Percentiles rank a stretch among this genome's conserved stretches.
Evolutionary conservation across 2,797 vertebrate species (phyloP).

Genomic region (Platalea minor): DNA sequence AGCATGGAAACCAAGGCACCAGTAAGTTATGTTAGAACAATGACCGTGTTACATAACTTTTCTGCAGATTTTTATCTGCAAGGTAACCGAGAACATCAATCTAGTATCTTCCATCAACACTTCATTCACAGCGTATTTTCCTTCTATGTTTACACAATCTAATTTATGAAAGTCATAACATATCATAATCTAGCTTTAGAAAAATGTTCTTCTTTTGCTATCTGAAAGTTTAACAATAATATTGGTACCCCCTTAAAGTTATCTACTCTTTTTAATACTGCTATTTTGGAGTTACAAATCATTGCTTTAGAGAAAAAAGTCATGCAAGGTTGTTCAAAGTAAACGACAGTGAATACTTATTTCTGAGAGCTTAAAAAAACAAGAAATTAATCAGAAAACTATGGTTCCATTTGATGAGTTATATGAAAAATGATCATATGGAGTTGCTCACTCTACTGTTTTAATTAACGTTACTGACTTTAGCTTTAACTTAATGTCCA

Average conservation of each 20-base stretch:
- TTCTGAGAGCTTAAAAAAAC: not conserved
- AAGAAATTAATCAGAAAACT: constrained; percentile 24
- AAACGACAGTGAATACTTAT: not conserved
- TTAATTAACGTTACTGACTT: constrained; percentile 47
- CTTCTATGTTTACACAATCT: not conserved
- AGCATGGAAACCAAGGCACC: not conserved
- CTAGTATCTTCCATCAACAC: not conserved
- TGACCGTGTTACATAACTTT: not conserved
- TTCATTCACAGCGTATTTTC: not conserved
- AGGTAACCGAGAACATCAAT: not conserved
- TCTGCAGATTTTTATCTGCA: not conserved
- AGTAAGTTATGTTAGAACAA: not conserved
- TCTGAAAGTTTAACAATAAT: not conserved
- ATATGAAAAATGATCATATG: constrained; percentile 31
- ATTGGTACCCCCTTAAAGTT: not conserved
- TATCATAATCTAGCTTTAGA: not conserved
- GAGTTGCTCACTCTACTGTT: constrained; percentile 34
- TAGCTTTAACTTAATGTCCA: constrained; percentile 30
- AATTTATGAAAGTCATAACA: not conserved
- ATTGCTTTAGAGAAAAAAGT: not conserved
- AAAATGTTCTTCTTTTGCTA: not conserved
- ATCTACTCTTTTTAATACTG: not conserved
- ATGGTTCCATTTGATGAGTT: not conserved
- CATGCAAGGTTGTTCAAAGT: not conserved
- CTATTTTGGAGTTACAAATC: not conserved